Evolutionary conservation across 2,113 vertebrate species (phyloP).

Genomic region (Copsychus sechellarum): DNA sequence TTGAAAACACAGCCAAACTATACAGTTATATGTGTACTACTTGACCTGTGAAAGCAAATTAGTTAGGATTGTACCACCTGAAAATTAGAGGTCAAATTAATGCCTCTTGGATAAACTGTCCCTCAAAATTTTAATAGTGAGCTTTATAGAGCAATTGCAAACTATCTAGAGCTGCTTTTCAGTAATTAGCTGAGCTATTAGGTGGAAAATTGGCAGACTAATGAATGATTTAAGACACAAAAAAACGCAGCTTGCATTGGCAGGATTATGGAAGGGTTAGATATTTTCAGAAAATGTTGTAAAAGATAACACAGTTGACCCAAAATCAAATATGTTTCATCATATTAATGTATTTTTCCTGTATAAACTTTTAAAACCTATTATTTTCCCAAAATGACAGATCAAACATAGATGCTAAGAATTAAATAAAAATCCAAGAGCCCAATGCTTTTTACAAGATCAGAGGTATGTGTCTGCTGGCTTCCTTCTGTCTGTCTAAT

Average conservation of each 20-base stretch:
- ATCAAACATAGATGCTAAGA: neutral
- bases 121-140: neutral
- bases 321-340: neutral
- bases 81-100: slow-evolving; percentile 16
- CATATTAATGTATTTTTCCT: neutral
- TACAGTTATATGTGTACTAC: neutral
- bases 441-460: neutral
- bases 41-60: neutral
- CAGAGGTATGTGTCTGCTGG: neutral
- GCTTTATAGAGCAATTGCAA: slow-evolving; percentile 50
- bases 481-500: neutral
- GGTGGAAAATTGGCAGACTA: slow-evolving; percentile 49
- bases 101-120: neutral
- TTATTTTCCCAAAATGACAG: neutral
- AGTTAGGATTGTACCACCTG: neutral
- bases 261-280: slow-evolving; percentile 1
- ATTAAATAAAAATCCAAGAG: neutral
- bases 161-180: slow-evolving; percentile 43
- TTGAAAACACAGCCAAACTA: neutral
- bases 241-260: neutral
- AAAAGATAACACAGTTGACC: neutral
- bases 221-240: slow-evolving; percentile 22
- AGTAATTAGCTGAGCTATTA: slow-evolving; percentile 57
- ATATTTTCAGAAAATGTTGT: slow-evolving; percentile 14
- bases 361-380: neutral